Conservation (phyloP, 2,888 invertebrate genomes). For the Macrosoma leucophasiata region DNA sequence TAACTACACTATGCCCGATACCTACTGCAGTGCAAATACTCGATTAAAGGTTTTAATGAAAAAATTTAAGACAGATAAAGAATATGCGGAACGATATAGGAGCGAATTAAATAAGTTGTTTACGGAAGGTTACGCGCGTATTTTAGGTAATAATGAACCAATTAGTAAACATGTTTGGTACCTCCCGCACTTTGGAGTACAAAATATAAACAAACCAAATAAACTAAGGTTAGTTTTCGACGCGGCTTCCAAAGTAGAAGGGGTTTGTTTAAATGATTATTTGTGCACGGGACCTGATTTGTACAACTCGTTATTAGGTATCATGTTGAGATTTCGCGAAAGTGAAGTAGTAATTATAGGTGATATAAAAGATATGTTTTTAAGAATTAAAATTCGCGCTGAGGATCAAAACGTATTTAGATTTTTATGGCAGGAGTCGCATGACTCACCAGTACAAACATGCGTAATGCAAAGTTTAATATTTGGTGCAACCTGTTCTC, state of each 20-base stretch:
- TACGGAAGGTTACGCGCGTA: no score
- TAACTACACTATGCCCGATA: no score
- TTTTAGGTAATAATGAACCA: slow-evolving; percentile 16
- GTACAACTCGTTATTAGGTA: slow-evolving; percentile 20
- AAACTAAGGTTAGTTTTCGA: slow-evolving; percentile 25
- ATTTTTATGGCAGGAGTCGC: slow-evolving; percentile 22
- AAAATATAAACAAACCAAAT: slow-evolving; percentile 21
- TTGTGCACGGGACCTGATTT: slow-evolving; percentile 21
- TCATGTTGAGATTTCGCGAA: no score
- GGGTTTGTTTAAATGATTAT: slow-evolving; percentile 17
- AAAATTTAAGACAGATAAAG: no score
- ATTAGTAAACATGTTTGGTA: slow-evolving; percentile 16
- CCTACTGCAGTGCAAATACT: no score
- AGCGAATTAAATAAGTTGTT: no score
- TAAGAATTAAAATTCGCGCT: slow-evolving; percentile 15
- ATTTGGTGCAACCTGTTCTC: slow-evolving; percentile 23
- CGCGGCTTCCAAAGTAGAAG: slow-evolving; percentile 17
- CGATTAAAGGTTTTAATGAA: no score
- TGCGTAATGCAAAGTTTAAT: slow-evolving; percentile 18
- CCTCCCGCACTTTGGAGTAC: slow-evolving; percentile 22
- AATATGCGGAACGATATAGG: no score
- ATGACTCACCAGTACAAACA: not conserved
- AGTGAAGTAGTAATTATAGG: slow-evolving; percentile 13
- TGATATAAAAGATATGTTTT: slow-evolving; percentile 22
- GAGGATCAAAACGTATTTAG: slow-evolving; percentile 10